These are phyloP conservation scores for Aurelia aurita complex sp. Pacific DNA, from an alignment of 30 jellyfish, hydroid and myxozoan genomes.

Conservation along the genomic window DNA sequence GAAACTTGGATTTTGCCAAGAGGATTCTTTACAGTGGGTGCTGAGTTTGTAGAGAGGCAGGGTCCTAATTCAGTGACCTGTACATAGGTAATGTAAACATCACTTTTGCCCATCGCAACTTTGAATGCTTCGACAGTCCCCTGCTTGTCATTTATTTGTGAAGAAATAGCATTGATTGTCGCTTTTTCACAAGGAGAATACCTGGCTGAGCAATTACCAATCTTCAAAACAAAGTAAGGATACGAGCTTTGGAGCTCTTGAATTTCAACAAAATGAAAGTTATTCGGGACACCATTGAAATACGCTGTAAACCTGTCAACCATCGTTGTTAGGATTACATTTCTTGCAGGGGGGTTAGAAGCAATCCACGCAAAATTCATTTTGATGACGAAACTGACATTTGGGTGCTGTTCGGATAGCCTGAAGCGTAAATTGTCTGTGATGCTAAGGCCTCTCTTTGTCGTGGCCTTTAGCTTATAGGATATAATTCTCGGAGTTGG, in stretches of 20 bases:
- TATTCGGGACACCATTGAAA: constrained; percentile 43
- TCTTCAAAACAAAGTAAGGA: constrained; percentile 53
- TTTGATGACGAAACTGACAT: constrained; percentile 51
- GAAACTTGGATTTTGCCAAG: constrained; percentile 56
- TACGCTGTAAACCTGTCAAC: constrained; percentile 41
- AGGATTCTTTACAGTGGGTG: constrained; percentile 61
- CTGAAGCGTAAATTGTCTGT: constrained; percentile 55
- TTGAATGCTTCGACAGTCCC: constrained; percentile 53
- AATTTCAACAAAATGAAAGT: constrained; percentile 22
- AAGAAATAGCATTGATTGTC: neutral
- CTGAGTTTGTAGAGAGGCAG: constrained; percentile 55
- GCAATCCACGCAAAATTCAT: constrained; percentile 75
- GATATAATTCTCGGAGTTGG: constrained; percentile 32
- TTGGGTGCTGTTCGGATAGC: constrained; percentile 33
- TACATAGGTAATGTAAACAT: constrained; percentile 34
- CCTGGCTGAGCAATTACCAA: constrained; percentile 56
- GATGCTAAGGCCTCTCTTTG: constrained; percentile 75
- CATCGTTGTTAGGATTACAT: constrained; percentile 22
- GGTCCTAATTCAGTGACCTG: constrained; percentile 71
- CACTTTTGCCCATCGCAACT: constrained; percentile 47
- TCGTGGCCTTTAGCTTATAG: constrained; percentile 69
- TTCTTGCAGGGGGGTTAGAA: constrained; percentile 20
- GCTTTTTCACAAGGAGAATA: constrained; percentile 79
- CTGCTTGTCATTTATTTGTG: constrained; percentile 12
- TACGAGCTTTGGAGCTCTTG: constrained; percentile 32